phyloP scores from a whole-genome alignment of 2,797 vertebrate genomes.

The Malurus leucopterus region DNA sequence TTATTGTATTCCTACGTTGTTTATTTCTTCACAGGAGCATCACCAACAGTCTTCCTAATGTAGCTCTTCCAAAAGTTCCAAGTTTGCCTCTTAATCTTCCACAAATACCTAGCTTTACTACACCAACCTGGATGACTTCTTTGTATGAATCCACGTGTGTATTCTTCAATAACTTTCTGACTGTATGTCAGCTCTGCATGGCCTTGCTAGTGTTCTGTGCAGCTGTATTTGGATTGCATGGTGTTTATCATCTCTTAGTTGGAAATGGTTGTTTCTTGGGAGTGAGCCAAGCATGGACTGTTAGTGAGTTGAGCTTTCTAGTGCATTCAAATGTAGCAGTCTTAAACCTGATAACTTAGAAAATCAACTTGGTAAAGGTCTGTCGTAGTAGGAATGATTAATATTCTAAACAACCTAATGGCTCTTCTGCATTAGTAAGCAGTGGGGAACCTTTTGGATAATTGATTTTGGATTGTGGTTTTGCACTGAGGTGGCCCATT shows the following conservation, averaged over 20 bases:
- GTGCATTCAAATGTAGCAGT: slow-evolving; percentile 18
- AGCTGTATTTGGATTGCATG: slow-evolving; percentile 72
- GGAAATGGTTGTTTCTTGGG: slow-evolving; percentile 50
- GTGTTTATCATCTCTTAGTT: slow-evolving; percentile 58
- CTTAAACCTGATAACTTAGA: slow-evolving; percentile 8
- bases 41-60: slow-evolving; percentile 93
- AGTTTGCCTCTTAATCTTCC: slow-evolving; percentile 92
- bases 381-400: neutral
- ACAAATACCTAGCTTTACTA: slow-evolving; percentile 93
- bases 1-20: slow-evolving; percentile 75
- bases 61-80: slow-evolving; percentile 95
- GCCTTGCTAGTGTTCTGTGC: slow-evolving; percentile 71
- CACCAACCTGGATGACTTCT: slow-evolving; percentile 93
- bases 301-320: slow-evolving; percentile 43
- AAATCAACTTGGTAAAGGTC: slow-evolving; percentile 18
- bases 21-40: slow-evolving; percentile 88
- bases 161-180: slow-evolving; percentile 77
- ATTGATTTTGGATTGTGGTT: neutral
- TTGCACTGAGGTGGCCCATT: neutral
- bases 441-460: neutral
- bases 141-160: slow-evolving; percentile 95
- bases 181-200: slow-evolving; percentile 79
- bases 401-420: neutral
- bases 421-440: neutral
- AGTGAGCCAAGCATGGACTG: slow-evolving; percentile 67